Evolutionary conservation across 2,113 vertebrate species (phyloP).

Genomic region (Bagarius yarrelli): DNA sequence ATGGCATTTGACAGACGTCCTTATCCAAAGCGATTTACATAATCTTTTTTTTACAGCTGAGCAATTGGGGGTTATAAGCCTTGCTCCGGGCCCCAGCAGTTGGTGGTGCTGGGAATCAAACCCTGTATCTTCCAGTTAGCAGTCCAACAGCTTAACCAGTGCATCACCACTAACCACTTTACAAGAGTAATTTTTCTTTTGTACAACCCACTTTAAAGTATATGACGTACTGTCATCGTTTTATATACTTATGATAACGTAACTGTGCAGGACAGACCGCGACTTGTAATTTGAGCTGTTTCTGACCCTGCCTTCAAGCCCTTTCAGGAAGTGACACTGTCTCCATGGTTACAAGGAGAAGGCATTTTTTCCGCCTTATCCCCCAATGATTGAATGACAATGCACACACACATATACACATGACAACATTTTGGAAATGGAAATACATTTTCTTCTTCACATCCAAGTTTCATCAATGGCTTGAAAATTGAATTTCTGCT

Average conservation of each 20-base stretch:
- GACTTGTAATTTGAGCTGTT: constrained; percentile 32
- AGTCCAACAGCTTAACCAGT: too few species aligned
- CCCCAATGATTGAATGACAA: constrained; percentile 58
- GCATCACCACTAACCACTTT: too few species aligned
- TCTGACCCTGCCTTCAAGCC: constrained; percentile 35
- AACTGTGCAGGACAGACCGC: neutral
- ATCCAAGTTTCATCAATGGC: neutral
- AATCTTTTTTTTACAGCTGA: too few species aligned
- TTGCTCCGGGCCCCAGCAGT: too few species aligned
- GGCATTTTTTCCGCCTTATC: constrained; percentile 69
- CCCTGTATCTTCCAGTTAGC: too few species aligned
- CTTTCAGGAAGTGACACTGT: constrained; percentile 66
- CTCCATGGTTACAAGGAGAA: constrained; percentile 72
- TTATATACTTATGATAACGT: neutral
- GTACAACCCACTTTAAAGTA: too few species aligned
- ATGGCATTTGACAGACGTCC: too few species aligned
- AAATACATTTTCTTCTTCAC: neutral
- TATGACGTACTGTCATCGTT: too few species aligned
- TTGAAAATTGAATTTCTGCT: neutral
- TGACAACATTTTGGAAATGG: neutral
- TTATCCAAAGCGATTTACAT: too few species aligned
- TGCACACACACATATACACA: neutral
- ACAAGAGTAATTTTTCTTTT: too few species aligned
- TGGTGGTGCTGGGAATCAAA: too few species aligned
- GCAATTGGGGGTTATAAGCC: too few species aligned